Conservation (phyloP, 2,888 invertebrate species). For the Thalpophila matura region DNA sequence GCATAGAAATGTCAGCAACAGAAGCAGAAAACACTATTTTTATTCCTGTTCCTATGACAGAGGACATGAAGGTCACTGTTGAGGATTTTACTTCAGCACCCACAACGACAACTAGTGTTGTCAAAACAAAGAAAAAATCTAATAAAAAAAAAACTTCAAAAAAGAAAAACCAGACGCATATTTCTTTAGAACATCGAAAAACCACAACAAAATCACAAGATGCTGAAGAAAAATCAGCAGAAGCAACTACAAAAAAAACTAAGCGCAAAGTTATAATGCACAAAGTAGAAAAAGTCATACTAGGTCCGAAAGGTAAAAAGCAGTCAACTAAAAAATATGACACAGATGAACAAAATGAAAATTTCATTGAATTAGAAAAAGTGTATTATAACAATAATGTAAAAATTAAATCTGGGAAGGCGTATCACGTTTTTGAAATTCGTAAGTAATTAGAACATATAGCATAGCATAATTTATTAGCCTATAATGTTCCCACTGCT, state of each 20-base stretch:
- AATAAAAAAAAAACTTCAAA: not conserved
- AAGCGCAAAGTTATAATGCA: slow-evolving; percentile 3
- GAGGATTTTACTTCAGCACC: slow-evolving; percentile 30
- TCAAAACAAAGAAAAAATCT: not conserved
- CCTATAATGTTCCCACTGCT: no score
- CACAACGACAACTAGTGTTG: not conserved
- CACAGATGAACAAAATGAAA: not conserved
- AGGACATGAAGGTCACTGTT: not conserved
- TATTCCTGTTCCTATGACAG: not conserved
- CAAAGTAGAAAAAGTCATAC: slow-evolving; percentile 13
- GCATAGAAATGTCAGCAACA: not conserved
- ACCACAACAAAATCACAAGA: no score
- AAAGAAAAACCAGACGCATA: no score
- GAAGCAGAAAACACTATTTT: not conserved
- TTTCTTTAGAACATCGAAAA: no score
- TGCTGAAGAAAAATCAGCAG: slow-evolving; percentile 1
- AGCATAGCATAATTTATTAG: no score
- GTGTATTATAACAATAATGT: slow-evolving; percentile 20
- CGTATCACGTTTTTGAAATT: slow-evolving; percentile 75
- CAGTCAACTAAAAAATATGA: not conserved
- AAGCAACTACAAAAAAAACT: slow-evolving; percentile 4
- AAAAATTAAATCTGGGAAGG: slow-evolving; percentile 42
- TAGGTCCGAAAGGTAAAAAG: slow-evolving; percentile 11
- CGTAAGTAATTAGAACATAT: slow-evolving; percentile 70
- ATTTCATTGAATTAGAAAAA: slow-evolving; percentile 35